phyloP scores from a whole-genome alignment of 1,140 invertebrate genomes.

The Myzus persicae region DNA sequence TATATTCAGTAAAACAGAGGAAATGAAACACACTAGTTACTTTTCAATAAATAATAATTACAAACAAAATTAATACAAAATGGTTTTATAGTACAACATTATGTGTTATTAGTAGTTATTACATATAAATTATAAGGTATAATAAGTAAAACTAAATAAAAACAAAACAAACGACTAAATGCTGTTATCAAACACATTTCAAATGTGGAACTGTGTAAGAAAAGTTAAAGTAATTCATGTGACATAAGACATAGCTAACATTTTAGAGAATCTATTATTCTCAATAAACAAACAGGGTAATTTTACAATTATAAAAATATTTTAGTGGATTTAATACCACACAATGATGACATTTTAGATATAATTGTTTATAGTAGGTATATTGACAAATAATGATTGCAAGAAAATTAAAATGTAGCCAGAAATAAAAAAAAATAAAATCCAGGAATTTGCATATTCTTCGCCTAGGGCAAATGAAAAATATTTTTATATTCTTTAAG shows the following conservation, averaged over 20 bases:
- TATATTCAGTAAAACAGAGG: background rate
- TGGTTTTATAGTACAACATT: background rate
- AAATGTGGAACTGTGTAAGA: background rate
- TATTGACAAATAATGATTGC: background rate
- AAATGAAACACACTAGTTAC: background rate
- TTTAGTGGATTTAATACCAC: background rate
- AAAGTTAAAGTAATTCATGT: background rate
- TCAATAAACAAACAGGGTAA: background rate
- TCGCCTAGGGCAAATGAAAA: background rate
- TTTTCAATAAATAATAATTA: constrained; percentile 1
- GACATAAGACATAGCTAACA: background rate
- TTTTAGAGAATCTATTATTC: background rate
- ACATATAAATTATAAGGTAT: background rate
- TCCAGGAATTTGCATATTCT: background rate
- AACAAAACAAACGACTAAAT: background rate
- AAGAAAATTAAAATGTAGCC: background rate
- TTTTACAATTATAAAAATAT: background rate
- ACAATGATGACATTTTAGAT: background rate
- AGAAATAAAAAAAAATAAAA: background rate
- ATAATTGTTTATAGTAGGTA: background rate
- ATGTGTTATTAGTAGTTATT: constrained; percentile 2
- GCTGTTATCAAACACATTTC: background rate
- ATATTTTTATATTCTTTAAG: background rate
- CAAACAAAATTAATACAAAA: background rate
- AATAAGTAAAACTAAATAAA: background rate